phyloP scores from a whole-genome alignment of 2,888 invertebrate species.

The Dolomedes plantarius region DNA sequence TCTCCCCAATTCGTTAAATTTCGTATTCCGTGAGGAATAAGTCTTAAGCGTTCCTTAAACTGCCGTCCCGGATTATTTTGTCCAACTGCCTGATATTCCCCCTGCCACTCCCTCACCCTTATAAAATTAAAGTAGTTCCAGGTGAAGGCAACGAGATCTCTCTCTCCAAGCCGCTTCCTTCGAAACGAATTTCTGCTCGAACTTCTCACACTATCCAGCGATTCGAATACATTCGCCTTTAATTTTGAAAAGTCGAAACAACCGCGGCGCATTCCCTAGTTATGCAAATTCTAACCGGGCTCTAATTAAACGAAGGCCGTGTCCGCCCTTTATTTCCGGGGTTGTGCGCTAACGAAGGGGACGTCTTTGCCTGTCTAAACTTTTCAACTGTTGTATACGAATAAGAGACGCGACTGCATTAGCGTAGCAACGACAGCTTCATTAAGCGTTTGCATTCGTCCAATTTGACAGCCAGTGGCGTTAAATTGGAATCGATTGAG shows the following conservation, averaged over 20 bases:
- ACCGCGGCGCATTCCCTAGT: background rate
- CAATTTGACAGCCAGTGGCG: background rate
- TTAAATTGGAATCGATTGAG: background rate
- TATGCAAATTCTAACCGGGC: background rate
- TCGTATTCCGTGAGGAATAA: background rate
- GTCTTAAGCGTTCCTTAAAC: background rate
- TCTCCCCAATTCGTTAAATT: no score
- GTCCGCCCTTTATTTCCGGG: background rate
- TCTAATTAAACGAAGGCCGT: background rate
- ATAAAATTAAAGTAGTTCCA: background rate
- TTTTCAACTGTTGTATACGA: background rate
- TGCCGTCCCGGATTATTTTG: background rate
- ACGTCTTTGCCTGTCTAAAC: background rate
- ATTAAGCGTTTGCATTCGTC: background rate
- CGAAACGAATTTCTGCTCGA: background rate
- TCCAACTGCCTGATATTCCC: no score
- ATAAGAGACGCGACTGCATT: background rate
- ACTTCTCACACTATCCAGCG: background rate
- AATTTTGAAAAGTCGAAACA: background rate
- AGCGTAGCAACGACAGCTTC: no score
- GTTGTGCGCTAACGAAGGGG: background rate
- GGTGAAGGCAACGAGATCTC: background rate
- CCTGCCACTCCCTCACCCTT: no score
- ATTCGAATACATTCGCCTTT: background rate
- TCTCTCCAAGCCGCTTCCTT: background rate